Conservation (phyloP, 2,113 vertebrate species). For the Paratilapia polleni region DNA sequence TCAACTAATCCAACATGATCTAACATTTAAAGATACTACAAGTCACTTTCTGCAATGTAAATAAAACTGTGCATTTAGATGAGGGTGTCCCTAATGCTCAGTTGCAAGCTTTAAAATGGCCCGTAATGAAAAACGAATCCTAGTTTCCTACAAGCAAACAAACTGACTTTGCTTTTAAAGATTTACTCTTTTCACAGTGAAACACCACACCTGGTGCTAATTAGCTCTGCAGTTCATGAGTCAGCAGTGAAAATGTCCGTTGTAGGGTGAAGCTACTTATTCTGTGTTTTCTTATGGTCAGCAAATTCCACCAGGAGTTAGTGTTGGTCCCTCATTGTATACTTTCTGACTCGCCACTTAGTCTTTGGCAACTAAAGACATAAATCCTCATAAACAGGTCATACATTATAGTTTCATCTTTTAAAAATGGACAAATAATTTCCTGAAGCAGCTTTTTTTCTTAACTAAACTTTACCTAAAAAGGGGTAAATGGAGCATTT, state of each 20-base stretch:
- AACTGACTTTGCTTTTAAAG: background rate
- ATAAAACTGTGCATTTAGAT: background rate
- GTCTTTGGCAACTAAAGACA: background rate
- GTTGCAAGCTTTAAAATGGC: background rate
- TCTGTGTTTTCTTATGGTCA: background rate
- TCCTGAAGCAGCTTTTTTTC: background rate
- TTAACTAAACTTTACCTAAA: background rate
- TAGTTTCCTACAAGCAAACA: background rate
- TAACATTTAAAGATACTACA: background rate
- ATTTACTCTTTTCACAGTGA: background rate
- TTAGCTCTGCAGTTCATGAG: constrained; percentile 16
- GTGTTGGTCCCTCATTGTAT: background rate
- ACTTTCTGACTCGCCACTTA: background rate
- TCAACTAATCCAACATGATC: background rate
- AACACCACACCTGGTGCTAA: background rate
- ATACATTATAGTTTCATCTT: background rate
- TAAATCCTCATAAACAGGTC: background rate
- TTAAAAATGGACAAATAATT: background rate
- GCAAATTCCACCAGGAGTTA: background rate
- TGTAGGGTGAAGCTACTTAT: background rate
- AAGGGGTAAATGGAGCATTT: background rate
- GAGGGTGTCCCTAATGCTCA: background rate
- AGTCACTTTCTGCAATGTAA: background rate
- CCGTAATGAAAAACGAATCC: background rate
- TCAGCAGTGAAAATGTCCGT: background rate